Base-by-base conservation (phyloP, 2,888 invertebrate species). In the Diaphora mendica region DNA sequence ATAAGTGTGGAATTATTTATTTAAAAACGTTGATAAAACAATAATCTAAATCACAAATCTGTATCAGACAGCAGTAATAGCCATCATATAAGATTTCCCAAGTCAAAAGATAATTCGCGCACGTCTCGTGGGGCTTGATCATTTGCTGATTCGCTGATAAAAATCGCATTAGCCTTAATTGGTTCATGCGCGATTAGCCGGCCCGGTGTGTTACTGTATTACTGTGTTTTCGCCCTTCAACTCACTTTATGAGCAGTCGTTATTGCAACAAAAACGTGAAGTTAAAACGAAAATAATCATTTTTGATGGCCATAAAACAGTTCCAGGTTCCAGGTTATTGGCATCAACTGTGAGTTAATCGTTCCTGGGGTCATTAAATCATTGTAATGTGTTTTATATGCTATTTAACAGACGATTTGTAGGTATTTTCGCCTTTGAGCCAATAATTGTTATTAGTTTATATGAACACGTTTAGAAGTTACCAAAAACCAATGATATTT, bases 151-250 rank as follows among this genome's bases (percentile, higher is more conserved):
- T 78, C 80, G 79, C 84, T 85, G 84, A 86, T 88, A 88, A 88
- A 88, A 88, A 87, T 86, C 87, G 82, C 88, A 88, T 88, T 88
- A 88, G 78, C 82, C 80, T 74, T 87, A 88, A 88, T 88, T 85
- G 86, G 80, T 72, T 72, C 68, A 68, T 70, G 76, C 79, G 77
- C 82, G 84, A 87, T 86, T 82, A 86, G 80, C 79, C 71, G 70
- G 65, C 44, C 51, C 77, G 68, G 65, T 68, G 62, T 69, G 62
- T 30, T 42, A 69, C 68, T n/a, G n/a, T 59, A 35, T 59, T 69
- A 68, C 42, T 70, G 62, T 75, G 75, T 72, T 79, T 78, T 65
- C 76, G 73, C 42, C 72, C 62, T 66, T 72, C 62, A 65, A 71
- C 75, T 68, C 72, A 77, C 68, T 82, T 79, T 83, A 82, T 74